Evolutionary conservation across 2,888 invertebrate species (phyloP).

Genomic region (Acanthococcus lagerstroemiae): DNA sequence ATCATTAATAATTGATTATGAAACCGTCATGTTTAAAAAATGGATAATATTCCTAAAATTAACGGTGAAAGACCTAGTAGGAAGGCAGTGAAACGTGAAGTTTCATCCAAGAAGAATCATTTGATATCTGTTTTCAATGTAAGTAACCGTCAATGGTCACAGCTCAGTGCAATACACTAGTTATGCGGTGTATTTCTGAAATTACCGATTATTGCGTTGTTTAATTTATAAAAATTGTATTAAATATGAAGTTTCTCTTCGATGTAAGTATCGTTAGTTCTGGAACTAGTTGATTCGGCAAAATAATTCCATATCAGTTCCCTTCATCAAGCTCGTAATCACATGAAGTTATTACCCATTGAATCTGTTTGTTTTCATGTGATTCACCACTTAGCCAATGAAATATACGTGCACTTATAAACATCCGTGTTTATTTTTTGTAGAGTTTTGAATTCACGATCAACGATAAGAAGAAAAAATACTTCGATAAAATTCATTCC

Average conservation of each 20-base stretch:
- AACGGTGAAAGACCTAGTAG: not conserved
- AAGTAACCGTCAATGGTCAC: not conserved
- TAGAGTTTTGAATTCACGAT: conserved; percentile 45
- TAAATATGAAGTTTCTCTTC: not conserved
- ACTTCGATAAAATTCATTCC: conserved; percentile 45
- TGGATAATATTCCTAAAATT: conserved; percentile 11
- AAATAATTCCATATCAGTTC: not conserved
- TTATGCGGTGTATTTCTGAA: not conserved
- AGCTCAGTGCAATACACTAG: not conserved
- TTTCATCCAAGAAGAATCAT: conserved; percentile 12
- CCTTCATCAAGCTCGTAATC: too few species aligned
- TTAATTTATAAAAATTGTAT: not conserved
- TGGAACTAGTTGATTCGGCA: not conserved
- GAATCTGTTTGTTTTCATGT: too few species aligned
- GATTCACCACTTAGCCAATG: not conserved
- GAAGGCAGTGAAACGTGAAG: conserved; percentile 1
- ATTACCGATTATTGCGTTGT: not conserved
- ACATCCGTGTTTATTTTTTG: conserved; percentile 33
- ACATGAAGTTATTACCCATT: too few species aligned
- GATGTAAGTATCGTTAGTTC: not conserved
- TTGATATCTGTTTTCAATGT: conserved; percentile 7
- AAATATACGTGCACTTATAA: not conserved
- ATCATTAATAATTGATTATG: too few species aligned
- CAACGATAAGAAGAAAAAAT: conserved; percentile 45
- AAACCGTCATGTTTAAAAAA: not conserved